These are phyloP conservation scores for Misgurnus mizolepis DNA, from an alignment of 2,113 vertebrate genomes.

Conservation along the genomic window DNA sequence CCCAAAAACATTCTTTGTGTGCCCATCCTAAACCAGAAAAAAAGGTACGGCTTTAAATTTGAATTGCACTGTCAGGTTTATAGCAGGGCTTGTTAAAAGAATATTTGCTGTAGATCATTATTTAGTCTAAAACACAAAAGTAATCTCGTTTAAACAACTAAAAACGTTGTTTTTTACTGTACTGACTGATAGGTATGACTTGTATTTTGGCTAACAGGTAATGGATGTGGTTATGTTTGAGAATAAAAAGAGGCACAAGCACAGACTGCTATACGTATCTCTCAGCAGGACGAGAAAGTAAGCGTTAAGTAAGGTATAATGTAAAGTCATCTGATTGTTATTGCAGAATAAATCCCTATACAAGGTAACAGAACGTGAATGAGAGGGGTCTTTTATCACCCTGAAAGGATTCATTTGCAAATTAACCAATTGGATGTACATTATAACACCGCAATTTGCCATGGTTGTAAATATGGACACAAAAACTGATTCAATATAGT, in stretches of 20 bases:
- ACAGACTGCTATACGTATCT: constrained; percentile 49
- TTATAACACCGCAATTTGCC: too few species aligned
- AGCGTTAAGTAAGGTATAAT: neutral
- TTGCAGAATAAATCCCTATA: too few species aligned
- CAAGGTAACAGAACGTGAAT: too few species aligned
- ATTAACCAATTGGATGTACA: too few species aligned
- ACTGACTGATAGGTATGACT: neutral
- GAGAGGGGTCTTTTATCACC: too few species aligned
- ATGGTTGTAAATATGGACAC: too few species aligned
- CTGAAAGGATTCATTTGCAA: too few species aligned
- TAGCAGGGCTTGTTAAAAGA: too few species aligned
- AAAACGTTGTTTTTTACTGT: neutral
- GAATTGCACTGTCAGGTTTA: neutral
- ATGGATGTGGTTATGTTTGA: constrained; percentile 58
- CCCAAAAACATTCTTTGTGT: constrained; percentile 85
- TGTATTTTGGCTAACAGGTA: constrained; percentile 49
- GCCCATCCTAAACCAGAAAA: constrained; percentile 87
- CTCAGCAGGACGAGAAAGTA: constrained; percentile 65
- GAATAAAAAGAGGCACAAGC: constrained; percentile 50
- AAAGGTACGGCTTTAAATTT: constrained; percentile 75
- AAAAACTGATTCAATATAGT: too few species aligned
- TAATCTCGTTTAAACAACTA: too few species aligned
- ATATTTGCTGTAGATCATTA: too few species aligned
- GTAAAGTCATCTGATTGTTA: neutral
- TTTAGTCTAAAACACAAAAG: too few species aligned